Percentiles rank a stretch among this genome's conserved stretches.
phyloP scores from a whole-genome alignment of 2,888 invertebrate genomes.

The Zygaena filipendulae region DNA sequence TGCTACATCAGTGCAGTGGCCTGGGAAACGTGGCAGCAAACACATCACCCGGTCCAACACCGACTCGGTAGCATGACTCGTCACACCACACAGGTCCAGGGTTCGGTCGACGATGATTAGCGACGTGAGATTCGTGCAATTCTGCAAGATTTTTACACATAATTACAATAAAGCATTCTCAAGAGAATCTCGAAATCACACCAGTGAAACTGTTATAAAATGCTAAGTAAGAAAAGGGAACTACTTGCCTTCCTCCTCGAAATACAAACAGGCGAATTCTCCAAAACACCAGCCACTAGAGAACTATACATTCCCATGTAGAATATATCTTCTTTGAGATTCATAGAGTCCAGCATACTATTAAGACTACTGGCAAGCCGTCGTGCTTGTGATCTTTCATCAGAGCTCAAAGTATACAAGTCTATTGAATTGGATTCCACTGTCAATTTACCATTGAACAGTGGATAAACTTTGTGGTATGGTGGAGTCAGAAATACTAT shows the following conservation, averaged over 20 bases:
- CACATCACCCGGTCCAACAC: slow-evolving; percentile 70
- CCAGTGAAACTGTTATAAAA: no score
- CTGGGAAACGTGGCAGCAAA: slow-evolving; percentile 70
- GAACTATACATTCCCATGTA: slow-evolving; percentile 73
- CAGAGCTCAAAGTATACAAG: slow-evolving; percentile 37
- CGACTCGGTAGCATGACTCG: slow-evolving; percentile 71
- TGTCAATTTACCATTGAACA: slow-evolving; percentile 40
- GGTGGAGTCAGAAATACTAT: slow-evolving; percentile 72
- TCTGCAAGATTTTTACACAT: slow-evolving; percentile 30
- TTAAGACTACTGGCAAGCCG: slow-evolving; percentile 61
- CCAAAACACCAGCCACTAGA: slow-evolving; percentile 68
- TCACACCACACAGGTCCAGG: slow-evolving; percentile 71
- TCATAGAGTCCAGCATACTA: slow-evolving; percentile 66
- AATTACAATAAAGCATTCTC: slow-evolving; percentile 1
- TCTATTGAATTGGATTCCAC: slow-evolving; percentile 38
- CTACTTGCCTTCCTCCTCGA: slow-evolving; percentile 69
- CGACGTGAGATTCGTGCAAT: slow-evolving; percentile 54
- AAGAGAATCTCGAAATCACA: no score
- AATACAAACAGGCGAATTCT: slow-evolving; percentile 63
- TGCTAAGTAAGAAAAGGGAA: no score
- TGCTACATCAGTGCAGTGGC: slow-evolving; percentile 72
- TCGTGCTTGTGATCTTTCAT: slow-evolving; percentile 45
- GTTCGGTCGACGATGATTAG: slow-evolving; percentile 73
- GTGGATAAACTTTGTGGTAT: slow-evolving; percentile 67
- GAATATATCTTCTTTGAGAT: slow-evolving; percentile 73